Conservation (phyloP, 2,888 invertebrate genomes). For the Drosophila imparisetae region DNA sequence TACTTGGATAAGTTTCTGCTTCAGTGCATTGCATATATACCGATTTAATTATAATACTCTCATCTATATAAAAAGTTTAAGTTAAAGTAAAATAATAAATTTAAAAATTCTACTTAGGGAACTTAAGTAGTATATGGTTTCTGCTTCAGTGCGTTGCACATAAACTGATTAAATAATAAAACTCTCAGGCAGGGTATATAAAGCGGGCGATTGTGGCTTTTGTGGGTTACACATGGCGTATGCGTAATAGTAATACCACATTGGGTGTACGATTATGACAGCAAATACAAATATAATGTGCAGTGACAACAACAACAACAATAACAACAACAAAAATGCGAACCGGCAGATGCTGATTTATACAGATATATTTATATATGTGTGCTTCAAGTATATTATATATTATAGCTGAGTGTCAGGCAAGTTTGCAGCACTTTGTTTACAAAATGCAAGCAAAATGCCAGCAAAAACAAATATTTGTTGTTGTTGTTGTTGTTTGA, state of each 20-base stretch:
- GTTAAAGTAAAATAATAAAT: background rate
- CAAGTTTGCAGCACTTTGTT: conserved; percentile 66
- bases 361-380: conserved; percentile 19
- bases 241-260: conserved; percentile 55
- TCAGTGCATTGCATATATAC: background rate
- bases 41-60: background rate
- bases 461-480: conserved; percentile 15
- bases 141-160: background rate
- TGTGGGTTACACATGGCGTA: conserved; percentile 56
- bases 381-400: conserved; percentile 4
- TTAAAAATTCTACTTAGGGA: background rate
- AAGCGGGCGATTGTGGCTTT: conserved; percentile 29
- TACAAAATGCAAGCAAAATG: conserved; percentile 55
- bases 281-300: conserved; percentile 5
- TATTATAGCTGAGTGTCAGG: conserved; percentile 46
- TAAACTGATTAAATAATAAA: background rate
- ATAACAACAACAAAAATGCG: conserved; percentile 18
- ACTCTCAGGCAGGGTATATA: background rate
- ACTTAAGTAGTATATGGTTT: background rate
- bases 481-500: conserved; percentile 5
- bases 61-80: background rate
- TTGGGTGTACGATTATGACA: conserved; percentile 45
- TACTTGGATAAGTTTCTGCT: background rate
- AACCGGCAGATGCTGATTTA: conserved; percentile 58
- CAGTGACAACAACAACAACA: conserved; percentile 17